Evolutionary conservation across 2,888 invertebrate species (phyloP), one percentile per base, ranked within the genome.

Genomic region (Carpatolechia fugitivella): DNA sequence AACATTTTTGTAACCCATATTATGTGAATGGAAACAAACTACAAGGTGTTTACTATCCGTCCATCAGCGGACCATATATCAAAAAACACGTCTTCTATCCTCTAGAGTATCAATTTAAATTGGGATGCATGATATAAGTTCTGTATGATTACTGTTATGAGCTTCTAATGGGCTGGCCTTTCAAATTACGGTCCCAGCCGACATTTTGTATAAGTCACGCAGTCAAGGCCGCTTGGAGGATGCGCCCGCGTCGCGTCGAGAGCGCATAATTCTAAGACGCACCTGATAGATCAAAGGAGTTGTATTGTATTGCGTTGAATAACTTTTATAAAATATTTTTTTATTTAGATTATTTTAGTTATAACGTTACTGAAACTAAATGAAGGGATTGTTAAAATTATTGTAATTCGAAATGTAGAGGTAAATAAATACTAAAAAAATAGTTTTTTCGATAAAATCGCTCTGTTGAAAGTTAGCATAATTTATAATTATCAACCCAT

Each of bases 121-220:
- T 62, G 61, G 59, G 60, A 63, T 63, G 50, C 60, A 59, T 61
- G 55, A 63, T 60, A 63, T 68, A 70, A 66, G 64, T 63, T 65
- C 60, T 67, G 61, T 70, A 74, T 77, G 73, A 79, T 77, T 75
- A 75, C 62, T 75, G 62, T 71, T 74, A 77, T 74, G 74, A 72
- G 72, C 72, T 70, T 74, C 62, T 79, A 81, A 84, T 81, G 67
- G 72, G 60, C 58, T 70, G 78, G 73, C 84, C 82, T 85, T 84
- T 85, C 61, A 66, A 72, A 75, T 74, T 72, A 73, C 58, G 50
- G 63, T 68, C 72, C 72, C 44, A 29, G 44, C 73, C 78, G 81
- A 75, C 85, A 85, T 86, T 54, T 52, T 46, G 60, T 58, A 65
- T 66, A 84, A 82, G 87, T 83, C 86, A 85, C 60, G 74, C 72